Evolutionary conservation across 1,140 invertebrate genomes (phyloP).

Genomic region (Drosophila willistoni): DNA sequence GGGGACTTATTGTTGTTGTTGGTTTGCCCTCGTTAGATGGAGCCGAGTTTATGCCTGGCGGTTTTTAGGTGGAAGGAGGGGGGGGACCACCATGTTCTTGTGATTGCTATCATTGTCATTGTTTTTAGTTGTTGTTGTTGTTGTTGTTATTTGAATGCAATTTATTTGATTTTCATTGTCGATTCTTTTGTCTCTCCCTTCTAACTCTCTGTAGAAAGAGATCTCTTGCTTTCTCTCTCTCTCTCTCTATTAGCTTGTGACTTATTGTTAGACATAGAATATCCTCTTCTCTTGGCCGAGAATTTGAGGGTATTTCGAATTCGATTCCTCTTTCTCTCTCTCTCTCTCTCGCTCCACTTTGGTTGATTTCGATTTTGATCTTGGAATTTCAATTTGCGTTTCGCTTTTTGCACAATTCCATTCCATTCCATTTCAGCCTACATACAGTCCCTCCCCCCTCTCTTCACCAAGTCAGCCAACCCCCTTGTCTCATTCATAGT

Average conservation of each 20-base stretch:
- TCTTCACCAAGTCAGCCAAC: not conserved
- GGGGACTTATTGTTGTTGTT: constrained; percentile 20
- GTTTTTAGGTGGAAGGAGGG: not conserved
- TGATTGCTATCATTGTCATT: constrained; percentile 73
- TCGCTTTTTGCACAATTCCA: constrained; percentile 41
- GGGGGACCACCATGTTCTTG: constrained; percentile 67
- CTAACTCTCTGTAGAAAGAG: constrained; percentile 9
- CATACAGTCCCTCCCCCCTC: not conserved
- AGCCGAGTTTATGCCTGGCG: not conserved
- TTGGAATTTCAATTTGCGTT: constrained; percentile 76
- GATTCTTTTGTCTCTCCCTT: constrained; percentile 51
- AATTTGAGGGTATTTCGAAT: no score
- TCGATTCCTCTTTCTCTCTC: no score
- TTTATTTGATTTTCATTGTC: constrained; percentile 80
- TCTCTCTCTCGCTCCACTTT: not conserved
- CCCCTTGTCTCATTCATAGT: constrained; percentile 24
- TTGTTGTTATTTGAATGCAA: constrained; percentile 61
- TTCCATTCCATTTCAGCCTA: constrained; percentile 11
- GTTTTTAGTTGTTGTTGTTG: constrained; percentile 25
- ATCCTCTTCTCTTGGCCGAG: no score
- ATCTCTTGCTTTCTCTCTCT: no score
- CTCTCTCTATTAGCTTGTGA: no score
- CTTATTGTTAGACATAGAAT: no score
- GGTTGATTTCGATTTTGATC: constrained; percentile 61
- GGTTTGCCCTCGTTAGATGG: constrained; percentile 29